A percentile compares a stretch with the other conserved stretches of the same genome.
Evolutionary conservation across 2,888 invertebrate species (phyloP).

Genomic region (Zaprionus bogoriensis): DNA sequence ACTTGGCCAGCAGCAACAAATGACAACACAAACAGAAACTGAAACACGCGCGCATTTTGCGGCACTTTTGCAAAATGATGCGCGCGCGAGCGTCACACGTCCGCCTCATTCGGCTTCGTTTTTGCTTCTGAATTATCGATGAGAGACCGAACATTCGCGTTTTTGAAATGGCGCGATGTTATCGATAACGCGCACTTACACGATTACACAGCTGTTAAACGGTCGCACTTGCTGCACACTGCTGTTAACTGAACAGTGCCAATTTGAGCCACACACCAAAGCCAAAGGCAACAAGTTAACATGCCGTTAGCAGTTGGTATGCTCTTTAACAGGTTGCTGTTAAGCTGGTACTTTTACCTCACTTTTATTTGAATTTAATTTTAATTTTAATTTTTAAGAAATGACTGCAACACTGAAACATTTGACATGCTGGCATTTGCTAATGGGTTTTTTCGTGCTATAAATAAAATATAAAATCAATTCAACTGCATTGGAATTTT

Average conservation of each 20-base stretch:
- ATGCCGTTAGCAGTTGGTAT: neutral
- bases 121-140: slow-evolving; percentile 42
- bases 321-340: neutral
- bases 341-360: neutral
- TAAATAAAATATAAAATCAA: no score
- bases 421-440: no score
- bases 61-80: slow-evolving; percentile 47
- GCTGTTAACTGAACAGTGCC: slow-evolving; percentile 29
- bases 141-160: slow-evolving; percentile 8
- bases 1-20: slow-evolving; percentile 34
- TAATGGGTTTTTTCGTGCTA: no score
- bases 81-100: slow-evolving; percentile 56
- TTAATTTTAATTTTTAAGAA: neutral
- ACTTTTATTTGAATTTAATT: neutral
- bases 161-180: slow-evolving; percentile 25
- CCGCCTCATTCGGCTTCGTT: slow-evolving; percentile 51
- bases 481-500: no score
- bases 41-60: slow-evolving; percentile 57
- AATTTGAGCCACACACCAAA: slow-evolving; percentile 21
- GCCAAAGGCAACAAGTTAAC: neutral
- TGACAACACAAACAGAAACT: slow-evolving; percentile 47
- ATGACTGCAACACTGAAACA: no score
- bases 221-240: slow-evolving; percentile 5
- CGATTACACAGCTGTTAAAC: slow-evolving; percentile 25
- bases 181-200: slow-evolving; percentile 28